These are phyloP conservation scores for Chionomys nivalis DNA, from an alignment of 2,113 vertebrate species.

Conservation along the genomic window DNA sequence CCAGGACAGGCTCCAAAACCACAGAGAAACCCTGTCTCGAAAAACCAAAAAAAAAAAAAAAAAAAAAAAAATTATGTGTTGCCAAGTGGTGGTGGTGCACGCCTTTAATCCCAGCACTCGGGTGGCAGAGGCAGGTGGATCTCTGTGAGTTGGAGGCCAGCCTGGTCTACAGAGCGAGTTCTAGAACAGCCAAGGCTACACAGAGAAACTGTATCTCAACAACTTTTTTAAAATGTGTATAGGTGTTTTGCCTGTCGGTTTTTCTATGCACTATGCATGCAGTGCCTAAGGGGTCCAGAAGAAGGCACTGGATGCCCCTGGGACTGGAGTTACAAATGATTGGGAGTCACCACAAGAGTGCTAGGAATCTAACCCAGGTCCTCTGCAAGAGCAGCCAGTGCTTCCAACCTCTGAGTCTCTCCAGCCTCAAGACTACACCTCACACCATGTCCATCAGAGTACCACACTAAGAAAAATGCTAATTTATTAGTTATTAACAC, in stretches of 20 bases:
- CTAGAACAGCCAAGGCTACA: background rate
- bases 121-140: background rate
- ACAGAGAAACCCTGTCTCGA: no score
- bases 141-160: background rate
- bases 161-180: background rate
- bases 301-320: background rate
- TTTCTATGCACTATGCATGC: background rate
- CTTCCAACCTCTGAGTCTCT: background rate
- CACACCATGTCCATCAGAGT: background rate
- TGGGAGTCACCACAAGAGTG: background rate
- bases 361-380: background rate
- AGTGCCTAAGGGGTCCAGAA: background rate
- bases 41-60: no score
- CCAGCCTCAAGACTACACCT: background rate
- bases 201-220: background rate
- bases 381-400: background rate
- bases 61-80: background rate
- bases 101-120: background rate
- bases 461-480: background rate
- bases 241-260: background rate
- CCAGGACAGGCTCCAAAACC: background rate
- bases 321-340: background rate
- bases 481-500: conserved; percentile 33
- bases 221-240: background rate
- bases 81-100: no score